Base-by-base conservation (phyloP, 1,140 invertebrate genomes). In the Drosophila santomea region DNA sequence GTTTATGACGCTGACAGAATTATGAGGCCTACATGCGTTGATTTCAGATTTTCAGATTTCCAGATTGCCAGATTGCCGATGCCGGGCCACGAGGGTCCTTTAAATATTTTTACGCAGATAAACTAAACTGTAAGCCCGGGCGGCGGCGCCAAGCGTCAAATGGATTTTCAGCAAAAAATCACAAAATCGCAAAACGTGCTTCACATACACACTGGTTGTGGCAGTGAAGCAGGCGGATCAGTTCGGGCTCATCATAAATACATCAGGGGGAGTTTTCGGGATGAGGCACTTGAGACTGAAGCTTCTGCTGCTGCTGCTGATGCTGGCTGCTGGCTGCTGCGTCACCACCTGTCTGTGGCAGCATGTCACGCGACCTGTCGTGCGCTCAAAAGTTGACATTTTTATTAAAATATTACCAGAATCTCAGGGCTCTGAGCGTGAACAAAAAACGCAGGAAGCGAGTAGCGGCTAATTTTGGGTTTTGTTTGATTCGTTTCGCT, bases 1-100 rank as follows among this genome's bases (percentile, higher is more conserved):
- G 84, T 89, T 89, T 89, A 89, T 89, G 80, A 84, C 84, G 84
- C 80, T 89, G 84, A 88, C 83, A 88, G 83, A 88, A 88, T 88
- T 88, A 88, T 88, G 84, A 89, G 83, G 83, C 83, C 85, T 84
- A 88, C 83, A 88, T 88, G 83, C 80, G 83, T 84, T 88, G 83
- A 88, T 88, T 88, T 74, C 84, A 83, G 83, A 88, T 51, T 88
- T 88, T 88, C 62, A 83, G 83, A 88, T 50, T 88, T 88, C 82
- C 62, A 74, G 83, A 88, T 89, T 89, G 83, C 43, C 32, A 79
- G 83, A 83, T 89, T 88, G 79, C 59, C 81, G 79, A 89, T 89
- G 75, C 50, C 28, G 41, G 50, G 61, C 75, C 74, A 67, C 72
- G 74, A 60, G 74, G 73, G 79, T 76, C 83, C 84, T 74, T 88